Conservation (phyloP, 2,113 vertebrate species). For the Naja naja region DNA sequence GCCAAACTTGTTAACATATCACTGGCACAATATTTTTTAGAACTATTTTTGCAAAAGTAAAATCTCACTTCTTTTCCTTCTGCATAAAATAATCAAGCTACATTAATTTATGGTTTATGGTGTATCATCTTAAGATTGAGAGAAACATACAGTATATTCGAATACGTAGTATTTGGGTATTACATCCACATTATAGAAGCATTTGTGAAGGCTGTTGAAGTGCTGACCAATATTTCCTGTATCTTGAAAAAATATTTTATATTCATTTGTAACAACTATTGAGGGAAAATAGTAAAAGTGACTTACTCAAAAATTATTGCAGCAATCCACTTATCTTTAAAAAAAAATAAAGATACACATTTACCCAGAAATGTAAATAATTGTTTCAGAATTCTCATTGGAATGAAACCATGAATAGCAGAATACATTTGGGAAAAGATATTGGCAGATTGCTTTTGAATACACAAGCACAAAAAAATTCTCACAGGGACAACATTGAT, state of each 20-base stretch:
- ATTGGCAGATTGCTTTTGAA: slow-evolving; percentile 79
- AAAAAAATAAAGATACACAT: slow-evolving; percentile 53
- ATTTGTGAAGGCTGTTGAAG: slow-evolving; percentile 77
- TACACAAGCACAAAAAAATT: slow-evolving; percentile 83
- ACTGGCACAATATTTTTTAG: slow-evolving; percentile 70
- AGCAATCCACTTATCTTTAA: slow-evolving; percentile 66
- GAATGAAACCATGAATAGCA: slow-evolving; percentile 76
- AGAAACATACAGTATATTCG: slow-evolving; percentile 54
- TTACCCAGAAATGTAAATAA: slow-evolving; percentile 75
- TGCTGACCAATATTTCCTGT: slow-evolving; percentile 69
- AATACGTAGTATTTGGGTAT: slow-evolving; percentile 45
- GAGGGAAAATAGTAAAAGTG: slow-evolving; percentile 62
- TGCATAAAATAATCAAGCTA: slow-evolving; percentile 58
- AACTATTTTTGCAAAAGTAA: slow-evolving; percentile 60
- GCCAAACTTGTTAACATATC: slow-evolving; percentile 72
- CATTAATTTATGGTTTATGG: slow-evolving; percentile 54
- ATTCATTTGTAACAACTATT: slow-evolving; percentile 65
- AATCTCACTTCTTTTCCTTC: slow-evolving; percentile 56
- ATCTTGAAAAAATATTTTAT: slow-evolving; percentile 57
- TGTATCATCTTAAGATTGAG: slow-evolving; percentile 54
- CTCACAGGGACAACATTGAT: slow-evolving; percentile 85
- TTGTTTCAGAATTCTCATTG: slow-evolving; percentile 75
- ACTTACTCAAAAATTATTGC: slow-evolving; percentile 65
- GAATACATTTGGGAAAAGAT: slow-evolving; percentile 71
- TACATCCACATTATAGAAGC: slow-evolving; percentile 61